Conservation (phyloP, 2,797 vertebrate genomes). For the Aulostomus chinensis region DNA sequence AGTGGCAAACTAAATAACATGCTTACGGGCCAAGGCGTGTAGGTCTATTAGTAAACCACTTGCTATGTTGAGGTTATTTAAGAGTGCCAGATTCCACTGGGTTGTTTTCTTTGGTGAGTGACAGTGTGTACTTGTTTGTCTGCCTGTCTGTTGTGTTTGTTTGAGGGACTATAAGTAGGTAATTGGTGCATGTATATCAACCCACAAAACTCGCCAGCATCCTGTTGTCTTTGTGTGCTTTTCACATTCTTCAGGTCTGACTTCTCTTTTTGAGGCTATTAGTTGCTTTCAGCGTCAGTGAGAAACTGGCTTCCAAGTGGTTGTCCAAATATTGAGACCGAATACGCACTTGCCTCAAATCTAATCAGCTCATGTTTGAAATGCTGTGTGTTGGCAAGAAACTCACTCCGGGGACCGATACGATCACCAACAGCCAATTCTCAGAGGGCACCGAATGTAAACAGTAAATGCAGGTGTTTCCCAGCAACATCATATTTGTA, state of each 20-base stretch:
- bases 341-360: constrained; percentile 21
- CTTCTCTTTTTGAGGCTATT: constrained; percentile 39
- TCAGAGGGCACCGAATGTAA: constrained; percentile 44
- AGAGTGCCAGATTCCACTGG: constrained; percentile 63
- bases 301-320: constrained; percentile 21
- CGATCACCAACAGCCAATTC: constrained; percentile 23
- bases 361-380: constrained; percentile 46
- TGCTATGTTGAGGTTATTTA: constrained; percentile 67
- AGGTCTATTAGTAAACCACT: constrained; percentile 73
- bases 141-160: constrained; percentile 30
- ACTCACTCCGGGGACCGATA: constrained; percentile 22
- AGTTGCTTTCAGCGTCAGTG: constrained; percentile 37
- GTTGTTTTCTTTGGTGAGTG: constrained; percentile 62
- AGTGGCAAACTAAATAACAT: constrained; percentile 68
- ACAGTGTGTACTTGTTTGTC: constrained; percentile 45
- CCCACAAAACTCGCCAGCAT: constrained; percentile 22
- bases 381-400: constrained; percentile 38
- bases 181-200: constrained; percentile 38
- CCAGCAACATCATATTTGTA: constrained; percentile 46
- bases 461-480: constrained; percentile 53
- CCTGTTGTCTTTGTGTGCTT: constrained; percentile 30
- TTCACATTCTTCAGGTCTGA: constrained; percentile 23
- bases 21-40: constrained; percentile 63
- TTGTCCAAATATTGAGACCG: constrained; percentile 40
- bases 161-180: constrained; percentile 40